Evolutionary conservation across 2,797 vertebrate species (phyloP), one percentile per base, ranked within the genome.

Genomic region (Buceros bicornis): DNA sequence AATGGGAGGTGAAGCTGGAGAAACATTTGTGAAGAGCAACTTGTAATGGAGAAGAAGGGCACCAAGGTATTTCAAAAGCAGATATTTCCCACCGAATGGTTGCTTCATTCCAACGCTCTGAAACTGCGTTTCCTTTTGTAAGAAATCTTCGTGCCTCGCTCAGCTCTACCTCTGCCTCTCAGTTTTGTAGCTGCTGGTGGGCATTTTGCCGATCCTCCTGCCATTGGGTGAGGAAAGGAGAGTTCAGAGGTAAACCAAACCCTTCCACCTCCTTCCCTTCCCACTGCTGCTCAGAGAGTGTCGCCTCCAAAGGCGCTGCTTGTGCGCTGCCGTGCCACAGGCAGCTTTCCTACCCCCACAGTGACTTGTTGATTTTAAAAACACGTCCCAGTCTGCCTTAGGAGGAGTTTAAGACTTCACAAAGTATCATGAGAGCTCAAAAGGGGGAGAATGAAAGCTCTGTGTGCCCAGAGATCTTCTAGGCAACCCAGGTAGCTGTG

Each of bases 221-320:
- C 45, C 13, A 4, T 81, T 40, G 62, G n/a, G 29, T 56, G 50
- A 60, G 35, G 24, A 76, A 42, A 61, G 24, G n/a, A 25, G 25
- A 42, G 19, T 47, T 56, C 11, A 26, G 65, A 73, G n/a, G 17
- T 60, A 11, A 86, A 70, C 16, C 20, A 60, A 64, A 79, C 19
- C 51, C 33, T 72, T 79, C 28, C 40, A 73, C 11, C 45, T 43
- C 66, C n/a, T 26, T 18, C 40, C 40, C 16, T 74, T 66, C 40
- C 35, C 13, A 11, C n/a, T 0, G 1, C 70, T 37, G 57, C 45
- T 58, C 1, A 1, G 67, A 35, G 28, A 45, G 29, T 2, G 1
- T 17, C 16, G 35, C 43, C 67, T 28, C 47, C 10, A 5, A 11
- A 58, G 58, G 37, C 40, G 73, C 58, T 53, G 37, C 50, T n/a